A percentile compares a stretch with the other conserved stretches of the same genome.
phyloP scores from a whole-genome alignment of 2,113 vertebrate species.

The Columba livia region DNA sequence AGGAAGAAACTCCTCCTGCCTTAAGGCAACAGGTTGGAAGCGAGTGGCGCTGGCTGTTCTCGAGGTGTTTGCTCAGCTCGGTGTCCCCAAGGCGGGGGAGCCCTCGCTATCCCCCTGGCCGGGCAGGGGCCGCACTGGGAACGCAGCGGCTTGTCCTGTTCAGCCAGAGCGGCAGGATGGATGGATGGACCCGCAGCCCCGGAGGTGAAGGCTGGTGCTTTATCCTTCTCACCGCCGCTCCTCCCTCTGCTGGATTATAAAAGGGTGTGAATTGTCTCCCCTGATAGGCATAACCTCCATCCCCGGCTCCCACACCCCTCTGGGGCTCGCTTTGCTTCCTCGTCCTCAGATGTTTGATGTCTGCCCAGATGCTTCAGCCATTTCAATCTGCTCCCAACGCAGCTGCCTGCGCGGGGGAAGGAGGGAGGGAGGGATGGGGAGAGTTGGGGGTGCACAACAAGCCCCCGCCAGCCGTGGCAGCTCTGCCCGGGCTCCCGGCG shows the following conservation, averaged over 20 bases:
- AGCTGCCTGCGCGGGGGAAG: constrained; percentile 21
- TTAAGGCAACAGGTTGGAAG: not conserved
- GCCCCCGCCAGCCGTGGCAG: accelerated
- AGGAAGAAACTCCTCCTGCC: not conserved
- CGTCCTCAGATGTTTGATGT: not conserved
- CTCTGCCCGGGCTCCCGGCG: not conserved
- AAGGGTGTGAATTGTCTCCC: constrained; percentile 10
- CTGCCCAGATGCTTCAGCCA: not conserved
- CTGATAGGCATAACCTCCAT: constrained; percentile 28
- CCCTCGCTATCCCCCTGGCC: not conserved
- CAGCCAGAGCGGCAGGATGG: not conserved
- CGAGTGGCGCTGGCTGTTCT: not conserved
- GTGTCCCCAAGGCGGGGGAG: not conserved
- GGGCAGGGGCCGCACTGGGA: not conserved
- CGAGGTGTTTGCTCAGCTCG: not conserved
- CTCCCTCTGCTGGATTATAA: not conserved
- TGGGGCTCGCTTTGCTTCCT: not conserved
- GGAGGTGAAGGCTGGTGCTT: constrained; percentile 1
- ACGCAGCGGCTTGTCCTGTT: not conserved
- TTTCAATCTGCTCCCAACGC: not conserved
- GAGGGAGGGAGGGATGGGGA: not conserved
- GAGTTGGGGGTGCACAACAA: not conserved
- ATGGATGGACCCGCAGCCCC: constrained; percentile 19
- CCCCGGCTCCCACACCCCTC: not conserved
- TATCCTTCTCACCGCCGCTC: not conserved